Base-by-base conservation (phyloP, 1,140 invertebrate genomes). In the Drosophila chauvacae region DNA sequence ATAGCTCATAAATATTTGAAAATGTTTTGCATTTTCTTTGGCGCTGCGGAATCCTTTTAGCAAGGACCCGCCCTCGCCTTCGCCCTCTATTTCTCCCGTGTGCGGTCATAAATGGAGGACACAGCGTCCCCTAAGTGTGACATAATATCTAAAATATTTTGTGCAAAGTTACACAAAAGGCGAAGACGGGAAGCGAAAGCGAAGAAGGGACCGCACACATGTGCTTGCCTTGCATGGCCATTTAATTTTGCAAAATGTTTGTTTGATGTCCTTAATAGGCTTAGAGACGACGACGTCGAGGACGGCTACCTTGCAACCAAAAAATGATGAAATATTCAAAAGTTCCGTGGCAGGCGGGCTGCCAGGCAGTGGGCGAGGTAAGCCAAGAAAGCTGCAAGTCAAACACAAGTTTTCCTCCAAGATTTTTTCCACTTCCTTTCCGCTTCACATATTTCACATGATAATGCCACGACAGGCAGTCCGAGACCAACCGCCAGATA, bases 201-300 rank as follows among this genome's bases (percentile, higher is more conserved):
- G 37, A 56, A 45, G 35, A 39, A 56, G 53, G 50, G 42, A 70
- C n/a, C 47, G 42, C 28, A 44, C 70, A 84, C 85, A 90, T 90
- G 85, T 90, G 85, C 85, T 90, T 90, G 81, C 81, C 81, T 90
- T 90, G 81, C 85, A 90, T 81, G 86, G 63, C 81, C 85, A 90
- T 90, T 90, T 90, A 90, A 90, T 90, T 90, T 90, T 90, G 86
- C 85, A 90, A 90, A 90, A 90, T 90, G 85, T 90, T 90, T 90
- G 85, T 90, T 90, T 90, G 86, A 90, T 90, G 86, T 90, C 81
- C 85, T 90, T 90, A 90, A 90, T 90, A 90, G 85, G 85, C 85
- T 90, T 90, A 90, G 86, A 73, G 81, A 72, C 61, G 51, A 37
- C 33, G 35, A 23, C 33, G 53, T 7, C 30, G 51, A 37, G 14